Conservation (phyloP, 2,113 vertebrate species). For the Brachyhypopomus occidentalis region DNA sequence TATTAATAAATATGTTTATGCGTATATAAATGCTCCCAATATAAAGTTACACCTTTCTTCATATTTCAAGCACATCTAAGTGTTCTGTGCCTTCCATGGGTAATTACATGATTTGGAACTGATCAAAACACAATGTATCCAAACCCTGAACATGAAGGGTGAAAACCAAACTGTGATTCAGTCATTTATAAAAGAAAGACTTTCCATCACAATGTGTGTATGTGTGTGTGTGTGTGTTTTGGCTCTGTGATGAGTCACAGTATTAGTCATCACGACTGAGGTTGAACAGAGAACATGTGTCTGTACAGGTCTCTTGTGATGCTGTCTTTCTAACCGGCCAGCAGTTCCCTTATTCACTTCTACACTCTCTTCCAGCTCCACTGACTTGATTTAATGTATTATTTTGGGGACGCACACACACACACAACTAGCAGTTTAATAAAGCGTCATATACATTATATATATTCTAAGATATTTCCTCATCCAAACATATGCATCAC, state of each 20-base stretch:
- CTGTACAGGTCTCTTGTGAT: constrained; percentile 19
- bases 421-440: not conserved
- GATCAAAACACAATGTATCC: not conserved
- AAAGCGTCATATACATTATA: too few relatives aligned
- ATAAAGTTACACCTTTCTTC: not conserved
- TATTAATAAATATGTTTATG: too few relatives aligned
- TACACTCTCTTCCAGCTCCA: not conserved
- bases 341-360: not conserved
- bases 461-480: too few relatives aligned
- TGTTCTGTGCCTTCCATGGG: not conserved
- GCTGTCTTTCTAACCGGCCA: constrained; percentile 21
- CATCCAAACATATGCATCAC: too few relatives aligned
- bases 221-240: constrained; percentile 6
- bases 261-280: constrained; percentile 48
- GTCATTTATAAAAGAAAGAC: constrained; percentile 36
- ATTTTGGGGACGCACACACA: not conserved
- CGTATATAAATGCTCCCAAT: too few relatives aligned
- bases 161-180: constrained; percentile 31
- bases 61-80: not conserved
- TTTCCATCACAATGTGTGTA: constrained; percentile 32
- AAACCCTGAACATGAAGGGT: constrained; percentile 14
- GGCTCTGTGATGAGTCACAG: constrained; percentile 46
- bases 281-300: constrained; percentile 26
- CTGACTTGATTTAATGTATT: not conserved
- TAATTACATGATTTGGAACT: constrained; percentile 28